Percentiles rank a stretch among this genome's conserved stretches.
Conservation (phyloP, 2,113 vertebrate genomes). For the Antechinus stuartii region DNA sequence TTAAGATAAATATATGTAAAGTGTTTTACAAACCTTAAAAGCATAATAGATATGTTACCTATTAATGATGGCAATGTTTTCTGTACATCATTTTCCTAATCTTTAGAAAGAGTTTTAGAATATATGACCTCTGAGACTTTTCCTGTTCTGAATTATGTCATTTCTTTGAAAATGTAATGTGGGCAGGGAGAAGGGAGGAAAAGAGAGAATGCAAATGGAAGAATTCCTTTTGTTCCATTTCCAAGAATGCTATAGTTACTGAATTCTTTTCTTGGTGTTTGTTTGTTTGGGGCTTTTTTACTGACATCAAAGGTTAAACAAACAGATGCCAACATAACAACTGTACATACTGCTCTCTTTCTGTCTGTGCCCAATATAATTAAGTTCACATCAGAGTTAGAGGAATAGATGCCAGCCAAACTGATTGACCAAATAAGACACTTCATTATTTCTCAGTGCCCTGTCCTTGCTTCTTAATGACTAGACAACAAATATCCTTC, state of each 20-base stretch:
- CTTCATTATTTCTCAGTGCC: neutral
- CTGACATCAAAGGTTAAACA: conserved; percentile 61
- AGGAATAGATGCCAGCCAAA: neutral
- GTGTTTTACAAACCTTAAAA: neutral
- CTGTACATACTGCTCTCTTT: neutral
- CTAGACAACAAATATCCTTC: neutral
- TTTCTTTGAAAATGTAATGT: neutral
- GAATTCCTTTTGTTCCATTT: conserved; percentile 44
- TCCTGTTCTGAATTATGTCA: neutral
- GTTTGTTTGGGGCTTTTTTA: neutral
- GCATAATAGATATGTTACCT: neutral
- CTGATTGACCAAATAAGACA: neutral
- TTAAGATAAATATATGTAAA: neutral
- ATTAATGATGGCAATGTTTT: neutral
- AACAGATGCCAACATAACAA: neutral
- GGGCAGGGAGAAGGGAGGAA: neutral
- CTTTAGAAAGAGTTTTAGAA: neutral
- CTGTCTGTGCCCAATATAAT: neutral
- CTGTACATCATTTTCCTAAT: neutral
- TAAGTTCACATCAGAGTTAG: neutral
- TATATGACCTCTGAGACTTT: neutral
- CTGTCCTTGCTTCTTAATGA: neutral
- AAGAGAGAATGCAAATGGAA: neutral
- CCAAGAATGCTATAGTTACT: neutral
- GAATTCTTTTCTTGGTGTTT: neutral